These are phyloP conservation scores for Cossypha polioptera DNA, from an alignment of 2,797 vertebrate species.

Conservation along the genomic window DNA sequence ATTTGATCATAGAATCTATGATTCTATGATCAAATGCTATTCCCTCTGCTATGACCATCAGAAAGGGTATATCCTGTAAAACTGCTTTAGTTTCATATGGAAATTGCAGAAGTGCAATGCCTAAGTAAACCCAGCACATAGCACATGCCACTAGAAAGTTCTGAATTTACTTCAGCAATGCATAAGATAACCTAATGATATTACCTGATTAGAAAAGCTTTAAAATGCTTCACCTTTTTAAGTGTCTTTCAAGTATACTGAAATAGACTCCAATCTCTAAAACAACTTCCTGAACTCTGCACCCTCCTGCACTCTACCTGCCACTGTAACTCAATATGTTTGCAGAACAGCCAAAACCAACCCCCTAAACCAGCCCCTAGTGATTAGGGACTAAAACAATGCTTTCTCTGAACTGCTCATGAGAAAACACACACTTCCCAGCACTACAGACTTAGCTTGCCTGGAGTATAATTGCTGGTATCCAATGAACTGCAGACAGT, in stretches of 20 bases:
- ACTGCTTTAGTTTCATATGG: not conserved
- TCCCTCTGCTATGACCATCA: not conserved
- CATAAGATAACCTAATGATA: not conserved
- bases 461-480: slow-evolving; percentile 30
- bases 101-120: not conserved
- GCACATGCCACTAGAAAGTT: not conserved
- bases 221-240: slow-evolving; percentile 16
- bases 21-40: not conserved
- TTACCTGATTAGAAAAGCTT: not conserved
- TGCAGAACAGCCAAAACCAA: slow-evolving; percentile 57
- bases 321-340: slow-evolving; percentile 34
- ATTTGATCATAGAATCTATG: not conserved
- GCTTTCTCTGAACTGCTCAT: slow-evolving; percentile 42
- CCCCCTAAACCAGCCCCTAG: slow-evolving; percentile 18
- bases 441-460: not conserved
- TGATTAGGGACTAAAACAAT: slow-evolving; percentile 36
- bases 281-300: slow-evolving; percentile 43
- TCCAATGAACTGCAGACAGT: slow-evolving; percentile 49
- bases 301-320: slow-evolving; percentile 38
- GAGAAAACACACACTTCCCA: slow-evolving; percentile 53
- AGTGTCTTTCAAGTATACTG: not conserved
- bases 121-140: not conserved
- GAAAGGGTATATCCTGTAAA: not conserved
- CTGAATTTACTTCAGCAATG: not conserved
- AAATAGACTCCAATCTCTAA: not conserved